A percentile compares a stretch with the other conserved stretches of the same genome.
Conservation (phyloP, 2,797 vertebrate genomes). For the Urosaurus nigricauda region DNA sequence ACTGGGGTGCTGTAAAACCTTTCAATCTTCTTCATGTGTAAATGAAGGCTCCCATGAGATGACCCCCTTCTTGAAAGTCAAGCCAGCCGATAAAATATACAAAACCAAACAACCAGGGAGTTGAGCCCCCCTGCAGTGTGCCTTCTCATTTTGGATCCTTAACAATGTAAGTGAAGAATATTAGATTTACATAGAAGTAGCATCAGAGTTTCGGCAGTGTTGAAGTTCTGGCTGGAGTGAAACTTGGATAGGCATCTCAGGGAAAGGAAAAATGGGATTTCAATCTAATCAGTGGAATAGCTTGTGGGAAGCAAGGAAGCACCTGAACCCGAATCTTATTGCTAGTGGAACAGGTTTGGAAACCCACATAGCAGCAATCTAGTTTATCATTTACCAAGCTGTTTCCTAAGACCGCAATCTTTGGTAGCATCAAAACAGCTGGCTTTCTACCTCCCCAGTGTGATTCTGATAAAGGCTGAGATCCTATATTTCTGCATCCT, state of each 20-base stretch:
- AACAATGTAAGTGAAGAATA: neutral
- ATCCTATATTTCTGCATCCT: neutral
- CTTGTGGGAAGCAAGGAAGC: neutral
- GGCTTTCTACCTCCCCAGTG: no score
- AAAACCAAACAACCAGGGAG: neutral
- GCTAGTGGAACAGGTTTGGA: neutral
- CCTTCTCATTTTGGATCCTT: neutral
- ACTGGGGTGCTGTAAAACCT: slow-evolving; percentile 1
- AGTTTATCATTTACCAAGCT: neutral
- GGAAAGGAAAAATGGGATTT: neutral
- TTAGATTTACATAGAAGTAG: neutral
- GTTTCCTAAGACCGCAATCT: no score
- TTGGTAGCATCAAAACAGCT: neutral
- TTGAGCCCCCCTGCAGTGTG: neutral
- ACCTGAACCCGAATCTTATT: neutral
- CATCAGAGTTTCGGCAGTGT: neutral
- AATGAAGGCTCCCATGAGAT: neutral
- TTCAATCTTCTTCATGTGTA: slow-evolving; percentile 13
- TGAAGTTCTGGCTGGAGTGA: neutral
- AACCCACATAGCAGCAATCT: neutral
- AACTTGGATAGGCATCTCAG: neutral
- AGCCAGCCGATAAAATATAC: neutral
- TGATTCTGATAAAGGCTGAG: neutral
- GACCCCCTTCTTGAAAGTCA: neutral
- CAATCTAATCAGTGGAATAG: neutral